These are phyloP conservation scores for Periplaneta americana DNA, from an alignment of 1,140 invertebrate species.

Conservation along the genomic window DNA sequence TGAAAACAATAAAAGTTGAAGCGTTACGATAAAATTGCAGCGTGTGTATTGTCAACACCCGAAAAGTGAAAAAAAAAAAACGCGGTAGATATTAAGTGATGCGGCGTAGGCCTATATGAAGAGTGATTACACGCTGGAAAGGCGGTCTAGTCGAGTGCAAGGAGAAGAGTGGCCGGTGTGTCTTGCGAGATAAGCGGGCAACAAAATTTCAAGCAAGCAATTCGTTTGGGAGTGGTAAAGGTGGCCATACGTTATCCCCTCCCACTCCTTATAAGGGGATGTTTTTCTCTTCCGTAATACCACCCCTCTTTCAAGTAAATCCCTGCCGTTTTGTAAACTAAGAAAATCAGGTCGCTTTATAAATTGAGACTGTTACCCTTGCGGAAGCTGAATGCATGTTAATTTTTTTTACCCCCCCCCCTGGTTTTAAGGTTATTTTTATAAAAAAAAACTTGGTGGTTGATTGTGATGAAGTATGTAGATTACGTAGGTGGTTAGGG, in stretches of 20 bases:
- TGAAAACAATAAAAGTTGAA: too few species aligned
- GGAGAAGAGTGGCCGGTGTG: too few species aligned
- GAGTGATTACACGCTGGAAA: too few species aligned
- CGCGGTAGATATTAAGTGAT: too few species aligned
- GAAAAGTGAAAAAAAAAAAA: too few species aligned
- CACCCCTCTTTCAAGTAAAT: background rate
- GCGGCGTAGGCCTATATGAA: too few species aligned
- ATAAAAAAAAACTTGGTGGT: too few species aligned
- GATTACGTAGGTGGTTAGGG: background rate
- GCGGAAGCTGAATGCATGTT: background rate
- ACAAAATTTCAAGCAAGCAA: background rate
- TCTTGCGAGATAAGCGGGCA: background rate
- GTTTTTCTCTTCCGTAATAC: background rate
- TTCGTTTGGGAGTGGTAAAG: background rate
- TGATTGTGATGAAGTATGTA: background rate
- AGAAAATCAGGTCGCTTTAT: background rate
- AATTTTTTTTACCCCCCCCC: background rate
- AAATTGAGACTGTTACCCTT: background rate
- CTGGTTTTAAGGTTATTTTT: background rate
- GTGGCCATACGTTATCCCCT: background rate
- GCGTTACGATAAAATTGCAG: too few species aligned
- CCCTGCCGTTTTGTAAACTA: background rate
- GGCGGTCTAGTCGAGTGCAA: too few species aligned
- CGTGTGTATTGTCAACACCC: too few species aligned
- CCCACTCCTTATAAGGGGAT: background rate